Base-by-base conservation (phyloP, 2,113 vertebrate genomes). In the Neogale vison region DNA sequence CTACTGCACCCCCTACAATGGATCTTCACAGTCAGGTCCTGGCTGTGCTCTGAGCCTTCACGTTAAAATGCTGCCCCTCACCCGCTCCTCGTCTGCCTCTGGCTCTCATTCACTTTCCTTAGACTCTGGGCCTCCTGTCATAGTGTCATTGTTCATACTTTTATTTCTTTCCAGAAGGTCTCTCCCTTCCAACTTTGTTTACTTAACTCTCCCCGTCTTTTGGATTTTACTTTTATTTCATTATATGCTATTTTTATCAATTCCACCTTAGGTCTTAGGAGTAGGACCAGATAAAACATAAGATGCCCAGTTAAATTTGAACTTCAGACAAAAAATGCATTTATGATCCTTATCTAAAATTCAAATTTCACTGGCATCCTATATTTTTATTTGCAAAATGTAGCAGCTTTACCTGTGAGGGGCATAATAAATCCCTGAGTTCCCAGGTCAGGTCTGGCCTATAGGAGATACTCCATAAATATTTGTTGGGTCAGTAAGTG, bases 1-100 rank as follows among this genome's bases (percentile, higher is more conserved):
- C 39, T 4, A 9, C 26, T 2, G 6, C 1, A 39, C 1, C 8
- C 17, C 2, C 14, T 23, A 3, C 7, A 15, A 29, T 57, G 26
- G 29, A 23, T 12, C 8, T 57, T n/a, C 7, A 29, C 1, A 1
- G 10, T 47, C 6, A 42, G 42, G 4, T 6, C 36, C 20, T 26
- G 11, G 12, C 14, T 72, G 11, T 26, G 2, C 21, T 83, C 23
- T 39, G 7, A 11, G 4, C 24, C 18, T 21, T 67, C 23, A 31
- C 23, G 2, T 34, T 50, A 50, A 71, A 57, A 24, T 18, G 13
- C 4, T 18, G 4, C 18, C 13, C 7, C 21, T 39, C 13, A 36
- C 15, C 17, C 50, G 17, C 39, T 34, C 31, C 11, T 14, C 1
- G 21, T 24, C 24, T 39, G 23, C 36, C 18, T 88, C 59, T 72